Conservation (phyloP, 2,113 vertebrate genomes). For the Uria lomvia region DNA sequence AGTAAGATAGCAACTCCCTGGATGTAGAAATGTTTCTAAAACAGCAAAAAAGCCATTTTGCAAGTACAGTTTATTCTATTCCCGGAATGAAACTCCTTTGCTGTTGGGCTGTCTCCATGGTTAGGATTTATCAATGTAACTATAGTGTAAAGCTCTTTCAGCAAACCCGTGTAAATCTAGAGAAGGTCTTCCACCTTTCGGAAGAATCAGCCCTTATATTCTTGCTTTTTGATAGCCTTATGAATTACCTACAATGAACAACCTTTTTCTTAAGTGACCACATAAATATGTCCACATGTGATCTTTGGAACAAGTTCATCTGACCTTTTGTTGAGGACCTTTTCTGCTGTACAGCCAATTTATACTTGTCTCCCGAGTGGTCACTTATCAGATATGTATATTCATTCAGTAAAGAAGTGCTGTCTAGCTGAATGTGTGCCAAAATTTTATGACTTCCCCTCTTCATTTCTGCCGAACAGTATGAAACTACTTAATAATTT, state of each 20-base stretch:
- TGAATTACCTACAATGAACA: neutral
- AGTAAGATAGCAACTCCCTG: constrained; percentile 7
- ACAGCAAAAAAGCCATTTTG: neutral
- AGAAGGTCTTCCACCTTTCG: neutral
- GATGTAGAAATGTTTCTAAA: neutral
- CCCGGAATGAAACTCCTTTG: neutral
- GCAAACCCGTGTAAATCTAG: neutral
- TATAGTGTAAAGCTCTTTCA: neutral
- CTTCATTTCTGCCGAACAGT: neutral
- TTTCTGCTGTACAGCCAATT: neutral
- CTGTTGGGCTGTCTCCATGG: neutral
- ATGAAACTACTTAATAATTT: constrained; percentile 12
- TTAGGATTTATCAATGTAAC: neutral
- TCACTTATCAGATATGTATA: neutral
- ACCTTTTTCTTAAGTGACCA: neutral
- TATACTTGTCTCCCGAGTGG: neutral
- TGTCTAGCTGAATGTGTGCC: neutral
- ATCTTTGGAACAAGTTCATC: neutral
- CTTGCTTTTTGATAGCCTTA: neutral
- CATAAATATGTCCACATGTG: neutral
- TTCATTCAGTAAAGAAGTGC: neutral
- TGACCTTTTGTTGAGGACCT: constrained; percentile 10
- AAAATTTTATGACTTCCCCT: neutral
- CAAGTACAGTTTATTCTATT: neutral
- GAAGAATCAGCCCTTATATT: neutral